Conservation (phyloP, 2,113 vertebrate genomes). For the Trematocara variabile region DNA sequence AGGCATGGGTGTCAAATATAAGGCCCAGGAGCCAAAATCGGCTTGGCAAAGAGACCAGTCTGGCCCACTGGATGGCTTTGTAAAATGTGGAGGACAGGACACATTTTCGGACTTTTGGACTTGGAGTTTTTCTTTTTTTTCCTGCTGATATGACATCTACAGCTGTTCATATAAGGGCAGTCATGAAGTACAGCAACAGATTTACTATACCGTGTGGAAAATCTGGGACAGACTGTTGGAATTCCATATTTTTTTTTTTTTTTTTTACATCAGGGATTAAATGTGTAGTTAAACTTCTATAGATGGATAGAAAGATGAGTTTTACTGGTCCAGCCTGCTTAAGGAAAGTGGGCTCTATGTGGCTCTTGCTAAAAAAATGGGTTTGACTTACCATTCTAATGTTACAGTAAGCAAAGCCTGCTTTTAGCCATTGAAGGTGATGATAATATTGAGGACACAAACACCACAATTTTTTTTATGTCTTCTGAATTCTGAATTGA, state of each 20-base stretch:
- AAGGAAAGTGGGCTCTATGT: background rate
- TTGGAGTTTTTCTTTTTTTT: background rate
- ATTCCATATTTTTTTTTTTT: background rate
- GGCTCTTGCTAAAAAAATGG: background rate
- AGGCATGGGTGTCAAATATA: background rate
- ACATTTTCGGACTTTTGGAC: background rate
- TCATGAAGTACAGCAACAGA: background rate
- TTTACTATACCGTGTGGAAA: background rate
- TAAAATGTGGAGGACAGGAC: background rate
- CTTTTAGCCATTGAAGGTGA: background rate
- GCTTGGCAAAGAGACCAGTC: background rate
- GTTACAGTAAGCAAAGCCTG: background rate
- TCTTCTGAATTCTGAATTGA: background rate
- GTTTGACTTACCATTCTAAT: background rate
- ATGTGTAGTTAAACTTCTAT: background rate
- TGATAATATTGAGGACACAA: background rate
- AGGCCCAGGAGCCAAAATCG: background rate
- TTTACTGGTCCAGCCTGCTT: background rate
- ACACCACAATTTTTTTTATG: background rate
- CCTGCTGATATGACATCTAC: background rate
- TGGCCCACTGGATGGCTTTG: background rate
- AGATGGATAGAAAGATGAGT: background rate
- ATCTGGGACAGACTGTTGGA: background rate
- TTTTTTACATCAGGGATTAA: background rate
- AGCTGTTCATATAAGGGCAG: background rate